phyloP scores from a whole-genome alignment of 92 coral and sea anemone genomes.

The Phenganax subtilis region DNA sequence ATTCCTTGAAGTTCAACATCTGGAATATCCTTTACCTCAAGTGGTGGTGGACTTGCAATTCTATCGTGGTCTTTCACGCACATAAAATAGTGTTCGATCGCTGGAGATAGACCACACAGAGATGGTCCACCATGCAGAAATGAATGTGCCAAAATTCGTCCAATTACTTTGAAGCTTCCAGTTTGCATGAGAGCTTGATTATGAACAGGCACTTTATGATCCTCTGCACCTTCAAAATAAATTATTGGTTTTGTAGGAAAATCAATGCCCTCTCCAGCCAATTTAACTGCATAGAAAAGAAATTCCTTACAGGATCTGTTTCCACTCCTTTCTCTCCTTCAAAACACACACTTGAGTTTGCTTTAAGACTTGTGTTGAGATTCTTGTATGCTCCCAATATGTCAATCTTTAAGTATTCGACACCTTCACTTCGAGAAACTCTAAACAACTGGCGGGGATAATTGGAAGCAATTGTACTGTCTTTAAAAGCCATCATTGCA shows the following conservation, averaged over 20 bases:
- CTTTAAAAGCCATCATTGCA: neutral
- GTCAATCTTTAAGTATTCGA: constrained; percentile 39
- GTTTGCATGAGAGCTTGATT: constrained; percentile 47
- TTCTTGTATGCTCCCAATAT: constrained; percentile 53
- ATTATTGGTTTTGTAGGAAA: constrained; percentile 43
- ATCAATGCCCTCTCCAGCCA: constrained; percentile 51
- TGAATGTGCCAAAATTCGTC: constrained; percentile 54
- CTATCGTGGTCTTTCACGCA: neutral
- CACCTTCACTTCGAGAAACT: constrained; percentile 50
- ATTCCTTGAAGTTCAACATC: constrained; percentile 43
- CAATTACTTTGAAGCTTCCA: constrained; percentile 52
- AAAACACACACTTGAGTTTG: constrained; percentile 43
- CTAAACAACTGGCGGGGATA: constrained; percentile 29
- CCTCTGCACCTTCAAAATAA: constrained; percentile 55
- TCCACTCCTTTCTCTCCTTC: constrained; percentile 63
- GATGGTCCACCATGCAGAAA: constrained; percentile 59
- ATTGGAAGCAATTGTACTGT: constrained; percentile 6
- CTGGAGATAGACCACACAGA: constrained; percentile 46
- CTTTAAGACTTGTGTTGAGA: constrained; percentile 43
- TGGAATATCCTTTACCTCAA: constrained; percentile 49
- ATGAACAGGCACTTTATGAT: constrained; percentile 52
- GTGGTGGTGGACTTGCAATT: constrained; percentile 40
- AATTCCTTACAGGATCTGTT: constrained; percentile 44
- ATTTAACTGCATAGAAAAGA: constrained; percentile 44
- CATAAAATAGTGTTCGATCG: constrained; percentile 48